Conservation (phyloP, 1,140 invertebrate genomes). For the Bactericera cockerelli region DNA sequence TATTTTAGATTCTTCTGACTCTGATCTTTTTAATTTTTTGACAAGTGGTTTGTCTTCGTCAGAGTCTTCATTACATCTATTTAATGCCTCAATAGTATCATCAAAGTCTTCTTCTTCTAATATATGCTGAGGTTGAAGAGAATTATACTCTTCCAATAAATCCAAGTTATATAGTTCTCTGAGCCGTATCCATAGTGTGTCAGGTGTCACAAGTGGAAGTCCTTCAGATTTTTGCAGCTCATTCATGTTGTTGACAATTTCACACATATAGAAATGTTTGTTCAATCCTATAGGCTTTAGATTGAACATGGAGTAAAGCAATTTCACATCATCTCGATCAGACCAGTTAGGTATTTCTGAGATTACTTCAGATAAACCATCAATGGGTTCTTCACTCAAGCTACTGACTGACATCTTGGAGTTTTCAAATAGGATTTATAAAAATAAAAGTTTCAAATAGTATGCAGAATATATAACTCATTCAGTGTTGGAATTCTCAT, state of each 20-base stretch:
- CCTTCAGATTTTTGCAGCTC: background rate
- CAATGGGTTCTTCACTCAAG: background rate
- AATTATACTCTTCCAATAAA: background rate
- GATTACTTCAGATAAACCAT: background rate
- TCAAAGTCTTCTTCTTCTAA: background rate
- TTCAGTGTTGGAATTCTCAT: no score
- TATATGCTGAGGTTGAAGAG: background rate
- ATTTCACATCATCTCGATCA: slow-evolving; percentile 1
- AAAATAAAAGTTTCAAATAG: no score
- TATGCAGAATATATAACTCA: no score
- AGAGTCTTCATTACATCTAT: background rate
- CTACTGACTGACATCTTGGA: no score
- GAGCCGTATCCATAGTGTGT: background rate
- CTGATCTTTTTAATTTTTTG: background rate
- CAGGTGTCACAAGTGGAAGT: background rate
- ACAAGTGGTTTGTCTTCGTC: background rate
- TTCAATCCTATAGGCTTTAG: background rate
- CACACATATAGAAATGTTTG: slow-evolving; percentile 4
- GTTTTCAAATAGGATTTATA: no score
- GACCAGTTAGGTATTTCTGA: background rate
- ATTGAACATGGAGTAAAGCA: background rate
- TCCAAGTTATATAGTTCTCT: background rate
- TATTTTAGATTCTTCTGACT: slow-evolving; percentile 4
- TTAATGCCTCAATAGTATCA: background rate
- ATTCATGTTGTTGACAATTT: slow-evolving; percentile 1